A percentile compares a stretch with the other conserved stretches of the same genome.
phyloP scores from a whole-genome alignment of 2,888 invertebrate species.

The Ormyrus thymus region DNA sequence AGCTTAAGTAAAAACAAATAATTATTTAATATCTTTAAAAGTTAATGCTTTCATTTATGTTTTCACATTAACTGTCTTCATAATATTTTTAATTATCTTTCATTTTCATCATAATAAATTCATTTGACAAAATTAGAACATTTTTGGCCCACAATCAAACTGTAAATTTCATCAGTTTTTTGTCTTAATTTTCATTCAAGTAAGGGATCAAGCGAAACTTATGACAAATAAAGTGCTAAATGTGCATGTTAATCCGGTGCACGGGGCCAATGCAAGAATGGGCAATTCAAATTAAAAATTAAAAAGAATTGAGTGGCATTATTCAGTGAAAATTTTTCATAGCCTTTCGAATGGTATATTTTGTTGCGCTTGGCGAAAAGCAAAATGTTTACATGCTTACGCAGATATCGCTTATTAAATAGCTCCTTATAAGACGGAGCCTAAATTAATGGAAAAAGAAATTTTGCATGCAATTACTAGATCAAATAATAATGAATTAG shows the following conservation, averaged over 20 bases:
- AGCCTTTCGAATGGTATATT: constrained; percentile 39
- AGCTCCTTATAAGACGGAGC: constrained; percentile 48
- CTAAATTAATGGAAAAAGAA: constrained; percentile 10
- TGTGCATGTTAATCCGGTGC: constrained; percentile 35
- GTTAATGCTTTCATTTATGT: constrained; percentile 33
- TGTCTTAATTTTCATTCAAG: not conserved
- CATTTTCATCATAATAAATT: not conserved
- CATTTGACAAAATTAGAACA: constrained; percentile 7
- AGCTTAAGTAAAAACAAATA: constrained; percentile 64
- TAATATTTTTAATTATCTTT: constrained; percentile 22
- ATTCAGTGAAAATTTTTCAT: constrained; percentile 28
- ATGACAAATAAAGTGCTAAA: constrained; percentile 34
- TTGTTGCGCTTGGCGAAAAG: constrained; percentile 49
- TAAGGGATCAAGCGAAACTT: constrained; percentile 18
- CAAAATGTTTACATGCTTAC: constrained; percentile 42
- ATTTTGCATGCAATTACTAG: constrained; percentile 44
- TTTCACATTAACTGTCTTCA: constrained; percentile 4
- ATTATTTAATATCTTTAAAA: constrained; percentile 35
- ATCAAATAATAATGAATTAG: constrained; percentile 28
- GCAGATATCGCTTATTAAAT: constrained; percentile 26
- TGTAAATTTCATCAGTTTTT: not conserved
- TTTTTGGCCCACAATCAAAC: constrained; percentile 23
- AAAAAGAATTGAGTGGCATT: constrained; percentile 12
- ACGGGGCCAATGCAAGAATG: constrained; percentile 40
- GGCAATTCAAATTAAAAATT: constrained; percentile 12